Conservation (phyloP, 2,797 vertebrate genomes). For the Labeo calbasu region DNA sequence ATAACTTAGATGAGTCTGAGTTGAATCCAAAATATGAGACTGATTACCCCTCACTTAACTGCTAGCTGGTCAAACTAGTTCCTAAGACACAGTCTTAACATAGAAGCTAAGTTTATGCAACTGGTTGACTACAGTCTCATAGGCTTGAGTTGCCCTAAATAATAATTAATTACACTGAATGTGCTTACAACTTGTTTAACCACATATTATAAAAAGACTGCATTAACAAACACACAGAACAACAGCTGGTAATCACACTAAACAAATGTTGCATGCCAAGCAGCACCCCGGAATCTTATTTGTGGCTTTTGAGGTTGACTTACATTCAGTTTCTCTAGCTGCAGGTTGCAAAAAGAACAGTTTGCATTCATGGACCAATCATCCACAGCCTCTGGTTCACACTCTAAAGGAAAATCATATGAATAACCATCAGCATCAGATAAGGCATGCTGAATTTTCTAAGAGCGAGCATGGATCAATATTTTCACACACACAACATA, state of each 20-base stretch:
- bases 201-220: background rate
- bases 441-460: background rate
- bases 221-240: background rate
- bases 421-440: background rate
- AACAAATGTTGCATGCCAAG: background rate
- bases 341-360: slow-evolving; percentile 95
- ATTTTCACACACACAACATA: slow-evolving; percentile 18
- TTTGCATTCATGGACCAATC: slow-evolving; percentile 96
- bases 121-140: background rate
- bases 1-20: too few relatives aligned
- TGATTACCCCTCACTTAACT: too few relatives aligned
- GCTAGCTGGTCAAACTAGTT: too few relatives aligned
- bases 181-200: background rate
- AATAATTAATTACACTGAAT: background rate
- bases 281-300: background rate
- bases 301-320: slow-evolving; percentile 68
- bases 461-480: background rate
- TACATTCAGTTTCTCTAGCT: slow-evolving; percentile 93
- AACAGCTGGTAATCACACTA: background rate
- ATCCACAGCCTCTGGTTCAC: slow-evolving; percentile 94
- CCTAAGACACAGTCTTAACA: too few relatives aligned
- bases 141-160: background rate
- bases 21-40: too few relatives aligned
- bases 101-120: too few relatives aligned
- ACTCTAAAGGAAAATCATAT: slow-evolving; percentile 79